Base-by-base conservation (phyloP, 2,113 vertebrate genomes). In the Hippoglossus stenolepis region DNA sequence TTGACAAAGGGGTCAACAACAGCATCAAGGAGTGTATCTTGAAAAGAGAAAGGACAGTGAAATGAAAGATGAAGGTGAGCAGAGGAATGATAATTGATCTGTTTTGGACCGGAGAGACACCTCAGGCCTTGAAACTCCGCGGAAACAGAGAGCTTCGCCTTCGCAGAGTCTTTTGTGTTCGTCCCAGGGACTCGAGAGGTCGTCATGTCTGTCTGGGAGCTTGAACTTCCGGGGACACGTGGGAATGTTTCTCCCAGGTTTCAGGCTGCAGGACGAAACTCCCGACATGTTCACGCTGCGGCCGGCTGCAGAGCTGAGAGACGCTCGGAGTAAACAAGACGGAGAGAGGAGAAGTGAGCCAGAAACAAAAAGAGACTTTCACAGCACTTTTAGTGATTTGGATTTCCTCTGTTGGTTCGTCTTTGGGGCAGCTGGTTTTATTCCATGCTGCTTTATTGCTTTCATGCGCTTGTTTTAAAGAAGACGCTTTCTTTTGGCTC, bases 241-340 rank as follows among this genome's bases (percentile, higher is more conserved):
- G 8, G 35, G 58, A 79, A 73, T 76, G 68, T 77, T 73, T 47
- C 63, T 86, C 75, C 85, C 84, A 82, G 90, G 85, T 84, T 84
- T 75, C 54, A 24, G 67, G 53, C 70, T 26, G 15, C 66, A 28
- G 73, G 70, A 82, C 79, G 75, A 73, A 79, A 79, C 73, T 65
- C 61, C 47, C 45, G 7, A 18, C 65, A 47, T 75, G 69, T 73
- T 80, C n/a, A 58, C 69, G 14, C 73, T 65, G 57, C 23, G 70
- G 63, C 73, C 72, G 31, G 1, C 70, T 14, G 64, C 77, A 69
- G 77, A 54, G 62, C 68, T 58, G 61, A 73, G 72, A 67, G 56
- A 68, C 18, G 20, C 54, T 23, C 54, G 21, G 15, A 14, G 40
- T 28, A 2, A 38, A 68, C 51, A 72, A 70, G 77, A 40, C 24